These are phyloP conservation scores for Drosophila nannoptera DNA, from an alignment of 1,140 invertebrate genomes.

Conservation along the genomic window DNA sequence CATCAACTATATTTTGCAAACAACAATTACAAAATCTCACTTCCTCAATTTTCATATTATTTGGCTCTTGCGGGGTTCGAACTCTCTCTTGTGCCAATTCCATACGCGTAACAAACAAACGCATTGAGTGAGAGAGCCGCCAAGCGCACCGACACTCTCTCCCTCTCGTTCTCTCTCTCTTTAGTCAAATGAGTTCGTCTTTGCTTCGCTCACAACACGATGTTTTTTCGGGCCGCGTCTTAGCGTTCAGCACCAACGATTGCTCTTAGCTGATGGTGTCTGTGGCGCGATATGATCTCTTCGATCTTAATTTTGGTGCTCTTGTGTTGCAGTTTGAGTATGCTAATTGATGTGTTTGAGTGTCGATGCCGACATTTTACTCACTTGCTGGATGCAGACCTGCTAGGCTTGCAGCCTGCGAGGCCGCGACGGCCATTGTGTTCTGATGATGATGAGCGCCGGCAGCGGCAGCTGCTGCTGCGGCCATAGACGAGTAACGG, in stretches of 20 bases:
- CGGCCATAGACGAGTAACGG: slow-evolving; percentile 70
- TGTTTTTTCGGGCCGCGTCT: background rate
- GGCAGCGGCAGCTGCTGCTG: slow-evolving; percentile 79
- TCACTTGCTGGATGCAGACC: slow-evolving; percentile 84
- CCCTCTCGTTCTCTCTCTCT: too few relatives aligned
- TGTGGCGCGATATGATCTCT: background rate
- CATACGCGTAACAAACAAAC: too few relatives aligned
- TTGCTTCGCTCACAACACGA: too few relatives aligned
- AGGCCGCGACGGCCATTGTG: slow-evolving; percentile 88
- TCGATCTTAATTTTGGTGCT: background rate
- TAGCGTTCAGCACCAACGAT: background rate
- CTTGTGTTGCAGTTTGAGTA: background rate
- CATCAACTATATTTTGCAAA: too few relatives aligned
- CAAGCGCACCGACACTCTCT: too few relatives aligned
- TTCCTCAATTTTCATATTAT: background rate
- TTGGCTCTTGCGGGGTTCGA: too few relatives aligned
- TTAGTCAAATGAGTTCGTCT: too few relatives aligned
- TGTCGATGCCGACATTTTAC: slow-evolving; percentile 78
- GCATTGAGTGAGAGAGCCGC: too few relatives aligned
- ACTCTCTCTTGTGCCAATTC: too few relatives aligned
- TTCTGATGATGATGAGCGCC: slow-evolving; percentile 84
- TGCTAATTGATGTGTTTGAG: slow-evolving; percentile 22
- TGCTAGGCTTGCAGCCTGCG: slow-evolving; percentile 88
- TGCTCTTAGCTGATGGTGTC: slow-evolving; percentile 1
- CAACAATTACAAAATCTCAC: background rate